A percentile compares a stretch with the other conserved stretches of the same genome.
Conservation (phyloP, 1,140 invertebrate genomes). For the Drosophila repleta region DNA sequence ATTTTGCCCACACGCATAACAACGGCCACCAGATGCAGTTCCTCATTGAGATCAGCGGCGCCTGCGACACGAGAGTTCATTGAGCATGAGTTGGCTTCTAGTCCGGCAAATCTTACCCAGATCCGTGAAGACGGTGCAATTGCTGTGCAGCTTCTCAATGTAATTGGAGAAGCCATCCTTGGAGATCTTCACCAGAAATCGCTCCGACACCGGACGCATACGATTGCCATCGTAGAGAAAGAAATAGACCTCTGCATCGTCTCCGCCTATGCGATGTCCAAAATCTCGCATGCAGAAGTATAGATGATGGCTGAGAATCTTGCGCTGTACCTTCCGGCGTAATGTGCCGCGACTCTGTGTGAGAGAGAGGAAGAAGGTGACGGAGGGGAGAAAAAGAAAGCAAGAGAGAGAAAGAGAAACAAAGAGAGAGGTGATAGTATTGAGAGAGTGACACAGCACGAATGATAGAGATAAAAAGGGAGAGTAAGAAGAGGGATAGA, state of each 20-base stretch:
- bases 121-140: conserved; percentile 94
- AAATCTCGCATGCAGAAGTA: conserved; percentile 95
- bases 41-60: conserved; percentile 91
- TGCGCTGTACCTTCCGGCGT: conserved; percentile 87
- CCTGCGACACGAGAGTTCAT: conserved; percentile 82
- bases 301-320: conserved; percentile 91
- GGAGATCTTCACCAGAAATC: conserved; percentile 94
- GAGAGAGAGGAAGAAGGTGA: neutral
- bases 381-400: neutral
- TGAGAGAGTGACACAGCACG: too few species aligned
- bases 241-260: conserved; percentile 95
- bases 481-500: too few species aligned
- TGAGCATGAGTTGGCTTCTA: neutral
- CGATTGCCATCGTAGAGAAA: conserved; percentile 92
- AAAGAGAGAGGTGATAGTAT: too few species aligned
- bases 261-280: conserved; percentile 92
- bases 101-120: conserved; percentile 54
- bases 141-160: conserved; percentile 93
- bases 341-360: conserved; percentile 88
- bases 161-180: conserved; percentile 96
- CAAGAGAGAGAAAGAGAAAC: too few species aligned
- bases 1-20: conserved; percentile 95
- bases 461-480: too few species aligned
- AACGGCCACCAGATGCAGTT: conserved; percentile 94
- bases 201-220: conserved; percentile 90